Evolutionary conservation across 2,797 vertebrate species (phyloP).

Genomic region (Micropoecilia bifurca): DNA sequence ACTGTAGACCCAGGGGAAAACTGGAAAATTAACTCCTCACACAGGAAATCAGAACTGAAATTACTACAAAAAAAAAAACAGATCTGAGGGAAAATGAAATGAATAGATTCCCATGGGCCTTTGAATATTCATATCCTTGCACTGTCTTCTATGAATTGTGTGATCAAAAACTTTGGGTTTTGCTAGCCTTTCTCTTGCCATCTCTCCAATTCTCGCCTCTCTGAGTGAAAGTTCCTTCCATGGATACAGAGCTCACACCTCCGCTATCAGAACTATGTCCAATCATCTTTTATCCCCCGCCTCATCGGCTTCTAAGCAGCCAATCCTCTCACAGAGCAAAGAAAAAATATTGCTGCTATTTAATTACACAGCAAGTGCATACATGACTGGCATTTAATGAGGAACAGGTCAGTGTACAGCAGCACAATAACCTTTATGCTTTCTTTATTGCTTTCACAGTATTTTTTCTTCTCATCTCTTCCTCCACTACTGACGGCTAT

Average conservation of each 20-base stretch:
- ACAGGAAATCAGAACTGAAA: conserved; percentile 16
- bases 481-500: conserved; percentile 1
- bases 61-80: not conserved
- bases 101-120: not conserved
- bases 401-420: conserved; percentile 52
- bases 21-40: conserved; percentile 8
- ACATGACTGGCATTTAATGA: conserved; percentile 82
- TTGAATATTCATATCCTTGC: conserved; percentile 8
- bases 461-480: conserved; percentile 4
- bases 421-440: conserved; percentile 43
- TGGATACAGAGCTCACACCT: conserved; percentile 82
- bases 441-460: conserved; percentile 20
- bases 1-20: conserved; percentile 27
- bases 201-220: conserved; percentile 49
- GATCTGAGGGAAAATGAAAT: conserved; percentile 17
- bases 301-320: conserved; percentile 57
- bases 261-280: conserved; percentile 71
- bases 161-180: conserved; percentile 36
- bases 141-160: conserved; percentile 16
- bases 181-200: conserved; percentile 27
- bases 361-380: conserved; percentile 77
- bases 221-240: conserved; percentile 72
- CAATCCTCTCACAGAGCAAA: conserved; percentile 65
- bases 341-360: conserved; percentile 65
- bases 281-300: conserved; percentile 78